Conservation (phyloP, 2,797 vertebrate species). For the Anolis apletophallus region DNA sequence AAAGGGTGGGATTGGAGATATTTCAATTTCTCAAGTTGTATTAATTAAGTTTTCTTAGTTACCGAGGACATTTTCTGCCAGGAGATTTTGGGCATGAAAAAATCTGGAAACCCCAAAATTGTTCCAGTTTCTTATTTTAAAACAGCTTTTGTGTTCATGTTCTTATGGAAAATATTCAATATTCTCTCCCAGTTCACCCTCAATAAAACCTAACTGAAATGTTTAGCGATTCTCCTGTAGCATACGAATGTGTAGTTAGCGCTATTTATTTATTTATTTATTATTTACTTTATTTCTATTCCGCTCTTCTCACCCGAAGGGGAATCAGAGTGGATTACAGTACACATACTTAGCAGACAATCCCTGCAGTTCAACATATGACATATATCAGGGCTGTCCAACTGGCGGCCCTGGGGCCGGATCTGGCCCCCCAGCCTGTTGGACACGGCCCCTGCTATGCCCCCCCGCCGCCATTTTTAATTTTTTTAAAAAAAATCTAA, state of each 20-base stretch:
- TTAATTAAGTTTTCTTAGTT: rapidly evolving
- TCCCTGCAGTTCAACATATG: no score
- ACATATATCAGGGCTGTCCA: no score
- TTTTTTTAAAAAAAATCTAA: no score
- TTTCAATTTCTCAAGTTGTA: neutral
- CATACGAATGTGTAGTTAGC: neutral
- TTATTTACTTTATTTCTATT: no score
- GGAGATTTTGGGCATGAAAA: neutral
- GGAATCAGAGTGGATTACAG: no score
- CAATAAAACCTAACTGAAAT: neutral
- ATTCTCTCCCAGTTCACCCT: neutral
- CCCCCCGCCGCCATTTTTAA: no score
- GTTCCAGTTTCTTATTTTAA: neutral
- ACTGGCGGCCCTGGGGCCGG: no score
- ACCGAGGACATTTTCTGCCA: neutral
- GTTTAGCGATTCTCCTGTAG: neutral
- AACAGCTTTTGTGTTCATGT: neutral
- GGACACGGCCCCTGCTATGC: no score
- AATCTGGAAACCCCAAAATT: neutral
- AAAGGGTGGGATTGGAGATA: neutral
- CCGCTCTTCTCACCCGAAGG: no score
- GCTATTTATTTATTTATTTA: no score
- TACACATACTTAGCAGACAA: no score
- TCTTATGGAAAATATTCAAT: neutral
- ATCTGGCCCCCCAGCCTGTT: no score